phyloP scores from a whole-genome alignment of 2,797 vertebrate genomes.

The Pyrocephalus nanus region DNA sequence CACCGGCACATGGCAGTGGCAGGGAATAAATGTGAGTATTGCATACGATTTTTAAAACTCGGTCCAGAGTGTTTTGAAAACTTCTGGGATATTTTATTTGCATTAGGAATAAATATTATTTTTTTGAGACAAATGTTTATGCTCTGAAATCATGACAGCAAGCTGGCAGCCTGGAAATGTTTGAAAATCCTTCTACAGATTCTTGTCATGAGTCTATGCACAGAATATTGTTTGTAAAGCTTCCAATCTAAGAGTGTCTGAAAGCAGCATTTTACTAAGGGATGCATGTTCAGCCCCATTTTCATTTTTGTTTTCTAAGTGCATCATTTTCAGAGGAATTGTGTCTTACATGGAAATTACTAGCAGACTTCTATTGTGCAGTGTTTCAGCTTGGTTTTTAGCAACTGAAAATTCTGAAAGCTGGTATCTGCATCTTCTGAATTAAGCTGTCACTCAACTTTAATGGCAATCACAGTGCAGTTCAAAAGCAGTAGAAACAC shows the following conservation, averaged over 20 bases:
- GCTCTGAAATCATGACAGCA: neutral
- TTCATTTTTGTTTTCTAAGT: constrained; percentile 23
- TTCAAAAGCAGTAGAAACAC: constrained; percentile 22
- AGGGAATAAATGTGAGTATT: constrained; percentile 78
- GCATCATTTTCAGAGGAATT: constrained; percentile 48
- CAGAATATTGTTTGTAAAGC: constrained; percentile 1
- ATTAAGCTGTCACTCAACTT: constrained; percentile 44
- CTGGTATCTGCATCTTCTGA: neutral
- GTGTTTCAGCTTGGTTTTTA: constrained; percentile 49
- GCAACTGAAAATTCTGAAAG: constrained; percentile 44
- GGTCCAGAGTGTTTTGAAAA: constrained; percentile 32
- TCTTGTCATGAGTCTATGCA: neutral
- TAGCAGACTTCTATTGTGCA: constrained; percentile 21
- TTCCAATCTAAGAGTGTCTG: constrained; percentile 25
- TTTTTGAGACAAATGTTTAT: neutral
- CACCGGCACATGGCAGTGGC: constrained; percentile 33
- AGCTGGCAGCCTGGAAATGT: neutral
- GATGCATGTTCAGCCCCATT: neutral
- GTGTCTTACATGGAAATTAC: neutral
- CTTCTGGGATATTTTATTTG: constrained; percentile 55
- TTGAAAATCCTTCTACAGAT: neutral
- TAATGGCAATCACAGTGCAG: constrained; percentile 15
- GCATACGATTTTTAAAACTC: constrained; percentile 61
- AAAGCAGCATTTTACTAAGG: constrained; percentile 46
- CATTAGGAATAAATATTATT: neutral